Evolutionary conservation across 2,888 invertebrate species (phyloP).

Genomic region (Neoascia interrupta): DNA sequence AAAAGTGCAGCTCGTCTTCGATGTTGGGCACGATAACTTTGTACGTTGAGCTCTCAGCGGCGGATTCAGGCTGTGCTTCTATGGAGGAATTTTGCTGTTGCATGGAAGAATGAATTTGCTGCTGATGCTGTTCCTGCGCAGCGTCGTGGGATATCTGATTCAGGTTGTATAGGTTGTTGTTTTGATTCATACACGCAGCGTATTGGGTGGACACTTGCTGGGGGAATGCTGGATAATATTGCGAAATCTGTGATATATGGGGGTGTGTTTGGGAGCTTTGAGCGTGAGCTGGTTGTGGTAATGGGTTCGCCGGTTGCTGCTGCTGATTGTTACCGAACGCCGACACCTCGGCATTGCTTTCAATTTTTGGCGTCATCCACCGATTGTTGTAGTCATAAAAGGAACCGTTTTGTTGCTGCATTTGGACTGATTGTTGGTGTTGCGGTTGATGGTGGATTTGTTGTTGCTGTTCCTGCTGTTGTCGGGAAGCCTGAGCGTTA

Average conservation of each 20-base stretch:
- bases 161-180: conserved; percentile 61
- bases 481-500: conserved; percentile 39
- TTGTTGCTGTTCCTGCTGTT: conserved; percentile 72
- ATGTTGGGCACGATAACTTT: conserved; percentile 94
- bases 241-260: conserved; percentile 82
- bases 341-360: conserved; percentile 73
- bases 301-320: conserved; percentile 83
- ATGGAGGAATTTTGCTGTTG: conserved; percentile 68
- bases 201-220: conserved; percentile 79
- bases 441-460: conserved; percentile 72
- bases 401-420: conserved; percentile 80
- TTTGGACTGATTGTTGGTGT: conserved; percentile 74
- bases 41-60: conserved; percentile 85
- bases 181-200: conserved; percentile 78
- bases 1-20: conserved; percentile 91
- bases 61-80: conserved; percentile 68
- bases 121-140: conserved; percentile 73
- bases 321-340: conserved; percentile 61
- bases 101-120: conserved; percentile 63
- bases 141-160: conserved; percentile 62
- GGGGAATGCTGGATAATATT: conserved; percentile 78
- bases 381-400: conserved; percentile 91
- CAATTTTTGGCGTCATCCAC: conserved; percentile 84
- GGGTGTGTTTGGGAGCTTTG: conserved; percentile 87
- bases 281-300: conserved; percentile 86